These are phyloP conservation scores for Ochropacha duplaris DNA, from an alignment of 2,888 invertebrate genomes.

Conservation along the genomic window DNA sequence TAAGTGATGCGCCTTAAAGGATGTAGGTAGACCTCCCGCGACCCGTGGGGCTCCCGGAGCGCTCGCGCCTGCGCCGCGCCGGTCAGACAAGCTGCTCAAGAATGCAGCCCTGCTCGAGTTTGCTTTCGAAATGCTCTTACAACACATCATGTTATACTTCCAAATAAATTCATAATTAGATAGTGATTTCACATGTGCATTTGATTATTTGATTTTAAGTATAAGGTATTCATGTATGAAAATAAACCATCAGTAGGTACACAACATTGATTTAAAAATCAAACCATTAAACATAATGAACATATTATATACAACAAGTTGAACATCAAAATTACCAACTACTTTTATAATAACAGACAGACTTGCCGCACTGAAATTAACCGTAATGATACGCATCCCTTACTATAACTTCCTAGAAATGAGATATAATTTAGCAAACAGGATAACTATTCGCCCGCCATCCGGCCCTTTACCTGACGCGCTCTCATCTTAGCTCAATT, in stretches of 20 bases:
- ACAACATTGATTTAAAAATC: too few relatives aligned
- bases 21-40: conserved; percentile 13
- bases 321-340: neutral
- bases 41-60: conserved; percentile 25
- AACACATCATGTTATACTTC: conserved; percentile 6
- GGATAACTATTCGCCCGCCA: conserved; percentile 30
- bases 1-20: conserved; percentile 27
- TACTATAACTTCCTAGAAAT: conserved; percentile 42
- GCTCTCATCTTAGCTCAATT: conserved; percentile 26
- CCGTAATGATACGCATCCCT: conserved; percentile 18
- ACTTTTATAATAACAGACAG: neutral
- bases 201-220: neutral
- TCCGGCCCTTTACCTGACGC: conserved; percentile 31
- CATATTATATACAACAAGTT: neutral
- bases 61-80: conserved; percentile 39
- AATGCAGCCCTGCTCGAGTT: conserved; percentile 65
- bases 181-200: neutral
- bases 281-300: neutral
- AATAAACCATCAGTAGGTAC: too few relatives aligned
- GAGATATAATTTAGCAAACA: conserved; percentile 41
- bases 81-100: conserved; percentile 75
- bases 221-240: too few relatives aligned
- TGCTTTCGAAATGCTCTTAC: conserved; percentile 64
- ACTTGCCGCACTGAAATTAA: conserved; percentile 11
- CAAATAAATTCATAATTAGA: neutral